Evolutionary conservation across 64 coral and sea anemone species (phyloP).

Genomic region (Dendronephthya gigantea): DNA sequence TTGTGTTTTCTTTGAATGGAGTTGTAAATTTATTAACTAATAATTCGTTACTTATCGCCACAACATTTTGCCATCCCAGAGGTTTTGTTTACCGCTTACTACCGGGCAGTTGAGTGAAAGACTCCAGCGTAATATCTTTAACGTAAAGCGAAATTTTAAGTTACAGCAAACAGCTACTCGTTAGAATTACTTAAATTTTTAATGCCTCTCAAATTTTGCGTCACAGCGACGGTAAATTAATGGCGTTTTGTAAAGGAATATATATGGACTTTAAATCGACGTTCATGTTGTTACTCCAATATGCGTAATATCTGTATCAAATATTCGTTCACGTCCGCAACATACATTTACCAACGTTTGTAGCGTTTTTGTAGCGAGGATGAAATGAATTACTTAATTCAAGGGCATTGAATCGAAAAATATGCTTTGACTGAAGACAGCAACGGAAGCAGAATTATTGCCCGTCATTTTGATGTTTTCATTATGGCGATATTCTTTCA

Average conservation of each 20-base stretch:
- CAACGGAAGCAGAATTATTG: conserved; percentile 3
- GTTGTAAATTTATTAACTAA: neutral
- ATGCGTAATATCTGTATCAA: neutral
- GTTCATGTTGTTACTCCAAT: neutral
- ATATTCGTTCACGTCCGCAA: neutral
- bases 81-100: neutral
- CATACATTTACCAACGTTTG: neutral
- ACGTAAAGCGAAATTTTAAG: neutral
- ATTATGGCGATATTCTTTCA: neutral
- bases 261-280: neutral
- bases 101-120: neutral
- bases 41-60: neutral
- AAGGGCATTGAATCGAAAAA: neutral
- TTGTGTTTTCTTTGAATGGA: neutral
- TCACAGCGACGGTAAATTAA: neutral
- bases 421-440: neutral
- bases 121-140: neutral
- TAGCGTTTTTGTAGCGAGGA: neutral
- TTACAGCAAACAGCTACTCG: neutral
- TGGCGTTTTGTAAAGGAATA: neutral
- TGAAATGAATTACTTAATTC: neutral
- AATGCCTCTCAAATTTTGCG: neutral
- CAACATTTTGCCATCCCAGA: neutral
- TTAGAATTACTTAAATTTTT: neutral
- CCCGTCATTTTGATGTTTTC: neutral